Conservation (phyloP, 1,140 invertebrate species). For the Drosophila baimaii region DNA sequence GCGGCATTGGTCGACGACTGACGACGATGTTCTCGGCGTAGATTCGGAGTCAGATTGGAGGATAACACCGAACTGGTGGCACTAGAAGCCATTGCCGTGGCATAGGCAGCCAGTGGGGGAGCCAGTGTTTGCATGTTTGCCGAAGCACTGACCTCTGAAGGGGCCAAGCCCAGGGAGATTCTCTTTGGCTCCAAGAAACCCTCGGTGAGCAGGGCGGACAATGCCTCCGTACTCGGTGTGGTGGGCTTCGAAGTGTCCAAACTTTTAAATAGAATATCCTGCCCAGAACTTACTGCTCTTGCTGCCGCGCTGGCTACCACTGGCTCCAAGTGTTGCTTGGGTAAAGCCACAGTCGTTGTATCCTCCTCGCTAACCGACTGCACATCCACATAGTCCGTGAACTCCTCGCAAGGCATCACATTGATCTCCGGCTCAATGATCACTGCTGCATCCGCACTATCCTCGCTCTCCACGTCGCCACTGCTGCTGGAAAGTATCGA, state of each 20-base stretch:
- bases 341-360: conserved; percentile 33
- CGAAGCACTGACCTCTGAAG: conserved; percentile 68
- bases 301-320: not conserved
- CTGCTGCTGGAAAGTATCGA: conserved; percentile 59
- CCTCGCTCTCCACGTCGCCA: conserved; percentile 46
- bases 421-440: conserved; percentile 71
- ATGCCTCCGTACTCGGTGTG: conserved; percentile 92
- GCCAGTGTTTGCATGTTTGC: conserved; percentile 44
- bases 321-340: not conserved
- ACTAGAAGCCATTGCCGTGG: conserved; percentile 51
- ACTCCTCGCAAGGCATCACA: conserved; percentile 63
- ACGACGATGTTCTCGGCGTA: conserved; percentile 68
- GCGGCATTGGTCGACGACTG: conserved; percentile 82
- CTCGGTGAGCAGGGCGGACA: conserved; percentile 91
- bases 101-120: conserved; percentile 63
- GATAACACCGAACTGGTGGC: conserved; percentile 50
- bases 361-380: conserved; percentile 71
- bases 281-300: conserved; percentile 33
- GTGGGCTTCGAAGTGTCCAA: conserved; percentile 85
- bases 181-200: conserved; percentile 91
- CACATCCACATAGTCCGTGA: conserved; percentile 65
- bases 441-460: conserved; percentile 71
- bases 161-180: conserved; percentile 86
- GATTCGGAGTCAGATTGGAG: conserved; percentile 64
- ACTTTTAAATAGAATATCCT: conserved; percentile 3